Percentiles rank a stretch among this genome's conserved stretches.
These are phyloP conservation scores for Nilaparvata lugens DNA, from an alignment of 1,140 invertebrate species.

Conservation along the genomic window DNA sequence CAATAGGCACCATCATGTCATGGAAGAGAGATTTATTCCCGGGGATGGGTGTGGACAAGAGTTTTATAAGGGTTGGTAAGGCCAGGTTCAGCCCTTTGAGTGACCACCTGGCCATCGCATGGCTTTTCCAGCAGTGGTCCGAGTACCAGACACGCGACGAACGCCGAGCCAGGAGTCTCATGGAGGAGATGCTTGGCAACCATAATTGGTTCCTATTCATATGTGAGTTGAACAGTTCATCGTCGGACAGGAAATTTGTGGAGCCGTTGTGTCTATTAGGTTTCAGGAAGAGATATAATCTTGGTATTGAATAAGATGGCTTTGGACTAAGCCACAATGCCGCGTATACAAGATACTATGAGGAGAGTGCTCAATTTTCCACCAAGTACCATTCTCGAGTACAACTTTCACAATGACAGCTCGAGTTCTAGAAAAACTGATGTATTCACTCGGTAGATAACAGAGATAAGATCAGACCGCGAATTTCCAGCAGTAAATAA, in stretches of 20 bases:
- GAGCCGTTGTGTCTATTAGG: constrained; percentile 89
- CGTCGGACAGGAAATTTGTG: constrained; percentile 97
- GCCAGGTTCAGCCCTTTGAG: constrained; percentile 37
- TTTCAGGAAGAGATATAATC: constrained; percentile 95
- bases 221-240: constrained; percentile 98
- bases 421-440: not conserved
- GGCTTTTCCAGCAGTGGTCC: constrained; percentile 40
- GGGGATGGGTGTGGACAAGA: constrained; percentile 25
- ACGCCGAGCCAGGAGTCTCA: too few relatives aligned
- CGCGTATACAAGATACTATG: constrained; percentile 87
- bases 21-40: constrained; percentile 28
- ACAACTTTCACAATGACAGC: constrained; percentile 75
- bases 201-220: too few relatives aligned
- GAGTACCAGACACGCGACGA: constrained; percentile 18
- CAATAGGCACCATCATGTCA: constrained; percentile 31
- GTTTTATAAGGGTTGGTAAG: constrained; percentile 38
- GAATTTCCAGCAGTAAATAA: too few relatives aligned
- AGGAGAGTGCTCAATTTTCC: constrained; percentile 91
- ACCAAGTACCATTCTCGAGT: constrained; percentile 85
- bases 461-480: too few relatives aligned
- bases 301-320: constrained; percentile 97
- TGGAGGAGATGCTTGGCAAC: too few relatives aligned
- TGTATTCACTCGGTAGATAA: not conserved
- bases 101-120: constrained; percentile 42
- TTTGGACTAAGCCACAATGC: constrained; percentile 74